These are phyloP conservation scores for Plemyria rubiginata DNA, from an alignment of 2,888 invertebrate genomes.

Conservation along the genomic window DNA sequence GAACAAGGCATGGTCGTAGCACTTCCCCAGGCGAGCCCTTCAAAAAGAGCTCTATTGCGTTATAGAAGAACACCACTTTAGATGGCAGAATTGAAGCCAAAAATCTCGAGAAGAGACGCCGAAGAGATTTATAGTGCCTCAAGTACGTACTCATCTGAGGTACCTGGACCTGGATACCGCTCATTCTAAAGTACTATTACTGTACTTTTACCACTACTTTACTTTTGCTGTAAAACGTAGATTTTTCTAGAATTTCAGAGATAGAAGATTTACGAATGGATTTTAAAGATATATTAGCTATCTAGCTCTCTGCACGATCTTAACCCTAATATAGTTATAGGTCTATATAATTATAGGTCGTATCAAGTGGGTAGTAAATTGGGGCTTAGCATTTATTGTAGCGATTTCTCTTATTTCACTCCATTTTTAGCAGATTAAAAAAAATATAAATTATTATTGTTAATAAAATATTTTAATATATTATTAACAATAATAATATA, in stretches of 20 bases:
- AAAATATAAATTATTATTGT: no score
- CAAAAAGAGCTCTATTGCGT: no score
- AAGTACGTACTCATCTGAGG: conserved; percentile 19
- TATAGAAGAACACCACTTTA: no score
- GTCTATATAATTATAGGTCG: neutral
- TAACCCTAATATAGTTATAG: neutral
- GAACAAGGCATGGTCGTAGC: no score
- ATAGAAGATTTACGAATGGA: conserved; percentile 9
- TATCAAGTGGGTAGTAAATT: neutral
- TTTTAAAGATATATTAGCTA: conserved; percentile 8
- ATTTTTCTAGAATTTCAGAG: conserved; percentile 19
- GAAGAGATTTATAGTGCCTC: conserved; percentile 13
- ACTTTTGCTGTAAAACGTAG: conserved; percentile 22
- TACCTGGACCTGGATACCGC: conserved; percentile 25
- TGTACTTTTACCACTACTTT: no score
- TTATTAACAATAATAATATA: no score
- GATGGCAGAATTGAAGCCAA: conserved; percentile 2
- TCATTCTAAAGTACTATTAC: conserved; percentile 28
- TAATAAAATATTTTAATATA: no score
- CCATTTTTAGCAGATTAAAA: no score
- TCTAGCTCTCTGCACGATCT: neutral
- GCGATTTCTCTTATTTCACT: no score
- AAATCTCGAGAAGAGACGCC: conserved; percentile 10
- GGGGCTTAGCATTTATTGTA: neutral
- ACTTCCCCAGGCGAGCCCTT: no score